These are phyloP conservation scores for Diarsia rubi DNA, from an alignment of 2,888 invertebrate genomes.

Conservation along the genomic window DNA sequence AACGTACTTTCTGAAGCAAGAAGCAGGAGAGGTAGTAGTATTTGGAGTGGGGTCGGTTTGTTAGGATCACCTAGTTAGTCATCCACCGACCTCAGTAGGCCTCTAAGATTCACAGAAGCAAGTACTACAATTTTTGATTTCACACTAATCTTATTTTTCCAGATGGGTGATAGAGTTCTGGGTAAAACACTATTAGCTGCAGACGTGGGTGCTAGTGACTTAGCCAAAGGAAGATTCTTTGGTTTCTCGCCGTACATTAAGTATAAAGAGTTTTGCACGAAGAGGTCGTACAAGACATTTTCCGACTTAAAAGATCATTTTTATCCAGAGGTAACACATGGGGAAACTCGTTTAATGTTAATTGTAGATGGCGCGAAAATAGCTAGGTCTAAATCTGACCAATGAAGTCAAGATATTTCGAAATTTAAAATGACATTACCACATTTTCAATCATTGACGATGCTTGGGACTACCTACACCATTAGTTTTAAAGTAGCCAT, in stretches of 20 bases:
- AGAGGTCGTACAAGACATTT: constrained; percentile 16
- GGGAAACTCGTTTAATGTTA: background rate
- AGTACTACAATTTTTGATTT: background rate
- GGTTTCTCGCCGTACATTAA: constrained; percentile 36
- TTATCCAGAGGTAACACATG: constrained; percentile 20
- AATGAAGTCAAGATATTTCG: background rate
- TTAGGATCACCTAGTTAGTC: background rate
- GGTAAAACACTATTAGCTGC: background rate
- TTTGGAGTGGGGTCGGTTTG: too few relatives aligned
- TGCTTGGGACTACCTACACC: background rate
- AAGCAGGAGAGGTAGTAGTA: too few relatives aligned
- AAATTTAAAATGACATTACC: background rate
- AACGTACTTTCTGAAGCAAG: background rate
- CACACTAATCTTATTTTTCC: background rate
- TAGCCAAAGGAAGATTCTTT: constrained; percentile 32
- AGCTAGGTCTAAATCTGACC: background rate
- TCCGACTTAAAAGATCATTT: constrained; percentile 25
- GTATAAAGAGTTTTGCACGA: constrained; percentile 35
- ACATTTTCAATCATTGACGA: background rate
- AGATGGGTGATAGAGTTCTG: constrained; percentile 27
- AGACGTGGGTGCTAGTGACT: constrained; percentile 20
- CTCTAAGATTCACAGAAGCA: background rate
- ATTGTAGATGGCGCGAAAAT: background rate
- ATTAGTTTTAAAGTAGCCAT: background rate
- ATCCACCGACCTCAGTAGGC: background rate